Percentiles rank a stretch among this genome's conserved stretches.
Conservation (phyloP, 2,888 invertebrate genomes). For the Tenodera sinensis region DNA sequence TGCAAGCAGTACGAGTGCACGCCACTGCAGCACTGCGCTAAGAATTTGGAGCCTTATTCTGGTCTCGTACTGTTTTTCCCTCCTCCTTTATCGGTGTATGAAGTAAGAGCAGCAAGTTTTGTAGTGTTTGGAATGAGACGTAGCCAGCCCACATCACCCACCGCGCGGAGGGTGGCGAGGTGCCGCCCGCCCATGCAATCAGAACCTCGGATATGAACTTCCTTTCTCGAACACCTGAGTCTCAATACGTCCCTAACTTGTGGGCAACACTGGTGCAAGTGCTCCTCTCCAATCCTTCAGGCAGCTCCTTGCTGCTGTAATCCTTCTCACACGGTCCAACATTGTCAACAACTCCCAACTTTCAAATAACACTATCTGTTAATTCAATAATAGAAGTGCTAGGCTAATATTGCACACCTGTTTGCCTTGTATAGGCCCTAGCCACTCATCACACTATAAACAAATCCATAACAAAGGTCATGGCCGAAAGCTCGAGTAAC, state of each 20-base stretch:
- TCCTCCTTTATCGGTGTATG: not conserved
- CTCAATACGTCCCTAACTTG: not conserved
- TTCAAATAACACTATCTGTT: too few relatives aligned
- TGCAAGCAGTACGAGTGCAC: not conserved
- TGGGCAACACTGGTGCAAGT: not conserved
- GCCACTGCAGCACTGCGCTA: not conserved
- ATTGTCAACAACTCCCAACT: too few relatives aligned
- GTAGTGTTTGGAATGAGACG: not conserved
- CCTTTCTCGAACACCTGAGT: conserved; percentile 14
- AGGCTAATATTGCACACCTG: too few relatives aligned
- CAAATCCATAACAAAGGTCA: too few relatives aligned
- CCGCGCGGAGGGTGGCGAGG: not conserved
- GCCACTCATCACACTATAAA: too few relatives aligned
- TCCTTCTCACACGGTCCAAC: too few relatives aligned
- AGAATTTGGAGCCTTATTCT: not conserved
- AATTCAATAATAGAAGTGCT: too few relatives aligned
- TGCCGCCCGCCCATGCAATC: conserved; percentile 14
- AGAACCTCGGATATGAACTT: conserved; percentile 20
- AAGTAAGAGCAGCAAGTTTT: not conserved
- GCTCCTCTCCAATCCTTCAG: not conserved
- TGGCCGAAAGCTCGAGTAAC: too few relatives aligned
- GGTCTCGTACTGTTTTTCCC: not conserved
- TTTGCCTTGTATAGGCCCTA: too few relatives aligned
- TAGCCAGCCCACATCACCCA: too few relatives aligned
- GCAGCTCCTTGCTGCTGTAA: too few relatives aligned